These are phyloP conservation scores for Lasioglossum lativentre DNA, from an alignment of 2,888 invertebrate species.

Conservation along the genomic window DNA sequence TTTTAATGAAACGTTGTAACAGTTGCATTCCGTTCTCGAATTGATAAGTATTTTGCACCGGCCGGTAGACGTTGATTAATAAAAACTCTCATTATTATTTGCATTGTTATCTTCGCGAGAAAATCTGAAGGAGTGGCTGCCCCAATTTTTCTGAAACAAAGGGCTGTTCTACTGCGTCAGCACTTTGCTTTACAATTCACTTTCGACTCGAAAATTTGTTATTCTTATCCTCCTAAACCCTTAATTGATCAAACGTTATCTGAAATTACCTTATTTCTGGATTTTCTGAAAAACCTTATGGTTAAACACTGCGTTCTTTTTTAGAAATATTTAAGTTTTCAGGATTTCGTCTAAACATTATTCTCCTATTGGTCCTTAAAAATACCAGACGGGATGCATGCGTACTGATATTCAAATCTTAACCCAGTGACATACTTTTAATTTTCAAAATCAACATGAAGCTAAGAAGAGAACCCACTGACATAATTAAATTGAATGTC, in stretches of 20 bases:
- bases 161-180: not conserved
- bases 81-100: not conserved
- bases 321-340: not conserved
- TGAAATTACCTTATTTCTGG: not conserved
- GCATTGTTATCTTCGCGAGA: not conserved
- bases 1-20: conserved; percentile 52
- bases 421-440: not conserved
- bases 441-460: not conserved
- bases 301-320: not conserved
- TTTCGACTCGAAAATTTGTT: not conserved
- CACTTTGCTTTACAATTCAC: not conserved
- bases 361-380: not conserved
- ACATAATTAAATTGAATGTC: not conserved
- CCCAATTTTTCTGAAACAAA: not conserved
- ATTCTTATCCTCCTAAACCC: not conserved
- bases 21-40: not conserved
- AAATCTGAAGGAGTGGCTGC: not conserved
- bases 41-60: not conserved
- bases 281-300: not conserved
- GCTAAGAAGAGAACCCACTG: not conserved
- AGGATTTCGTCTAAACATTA: not conserved
- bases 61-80: not conserved
- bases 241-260: not conserved
- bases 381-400: not conserved
- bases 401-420: too few species aligned